Evolutionary conservation across 2,113 vertebrate genomes (phyloP).

Genomic region (Hirundichthys speculiger): DNA sequence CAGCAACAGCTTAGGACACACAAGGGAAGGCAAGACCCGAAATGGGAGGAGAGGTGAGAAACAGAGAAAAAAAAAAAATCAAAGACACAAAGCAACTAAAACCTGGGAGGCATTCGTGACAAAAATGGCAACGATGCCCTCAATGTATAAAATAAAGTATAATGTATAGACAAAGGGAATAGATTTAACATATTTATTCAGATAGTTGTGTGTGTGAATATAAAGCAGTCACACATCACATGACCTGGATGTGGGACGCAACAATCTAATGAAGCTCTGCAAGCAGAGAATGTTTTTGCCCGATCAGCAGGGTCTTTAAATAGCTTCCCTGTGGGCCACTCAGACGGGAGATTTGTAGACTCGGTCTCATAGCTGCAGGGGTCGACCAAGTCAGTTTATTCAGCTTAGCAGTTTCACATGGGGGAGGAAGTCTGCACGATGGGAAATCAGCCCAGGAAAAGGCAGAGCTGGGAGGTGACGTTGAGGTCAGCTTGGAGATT

Average conservation of each 20-base stretch:
- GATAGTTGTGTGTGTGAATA: too few species aligned
- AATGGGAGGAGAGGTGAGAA: too few species aligned
- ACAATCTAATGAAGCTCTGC: not conserved
- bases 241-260: not conserved
- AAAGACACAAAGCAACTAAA: too few species aligned
- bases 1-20: too few species aligned
- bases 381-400: conserved; percentile 49
- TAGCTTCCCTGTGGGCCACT: conserved; percentile 33
- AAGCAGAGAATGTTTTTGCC: conserved; percentile 8
- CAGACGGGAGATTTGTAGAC: conserved; percentile 55
- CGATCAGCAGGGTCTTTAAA: conserved; percentile 48
- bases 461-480: conserved; percentile 22
- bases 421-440: conserved; percentile 44
- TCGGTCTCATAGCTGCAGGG: conserved; percentile 20
- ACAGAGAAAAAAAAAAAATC: too few species aligned
- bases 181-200: too few species aligned
- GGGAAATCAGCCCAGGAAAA: conserved; percentile 41
- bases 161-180: too few species aligned
- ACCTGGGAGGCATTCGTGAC: too few species aligned
- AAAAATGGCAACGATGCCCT: too few species aligned
- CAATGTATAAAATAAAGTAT: too few species aligned
- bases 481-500: conserved; percentile 29
- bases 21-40: too few species aligned
- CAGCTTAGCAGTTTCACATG: conserved; percentile 68
- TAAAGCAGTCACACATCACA: not conserved